These are phyloP conservation scores for Mormyrus lacerda DNA, from an alignment of 2,113 vertebrate species.

Conservation along the genomic window DNA sequence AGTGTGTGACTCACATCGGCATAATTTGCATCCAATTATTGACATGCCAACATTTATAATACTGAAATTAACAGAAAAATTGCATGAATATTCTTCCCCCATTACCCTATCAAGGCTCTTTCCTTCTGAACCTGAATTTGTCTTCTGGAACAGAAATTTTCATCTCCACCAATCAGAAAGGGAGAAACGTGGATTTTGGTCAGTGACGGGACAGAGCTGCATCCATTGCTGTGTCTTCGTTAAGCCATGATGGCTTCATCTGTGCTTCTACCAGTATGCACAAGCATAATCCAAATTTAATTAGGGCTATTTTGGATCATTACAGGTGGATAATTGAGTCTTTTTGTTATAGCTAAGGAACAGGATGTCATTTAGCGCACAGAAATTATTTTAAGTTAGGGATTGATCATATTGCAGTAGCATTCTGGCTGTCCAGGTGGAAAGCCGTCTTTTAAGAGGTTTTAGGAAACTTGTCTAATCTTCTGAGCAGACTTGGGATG, in stretches of 20 bases:
- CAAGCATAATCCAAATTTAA: background rate
- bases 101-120: background rate
- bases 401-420: background rate
- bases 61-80: conserved; percentile 13
- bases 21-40: conserved; percentile 15
- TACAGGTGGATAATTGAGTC: background rate
- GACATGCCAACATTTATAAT: conserved; percentile 10
- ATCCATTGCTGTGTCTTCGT: background rate
- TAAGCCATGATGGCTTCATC: background rate
- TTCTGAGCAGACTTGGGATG: background rate
- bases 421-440: background rate
- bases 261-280: background rate
- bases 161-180: background rate
- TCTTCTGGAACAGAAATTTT: background rate
- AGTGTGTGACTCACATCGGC: background rate
- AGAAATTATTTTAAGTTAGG: background rate
- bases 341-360: background rate
- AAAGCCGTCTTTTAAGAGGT: background rate
- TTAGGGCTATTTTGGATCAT: background rate
- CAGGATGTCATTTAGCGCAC: background rate
- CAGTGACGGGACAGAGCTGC: background rate
- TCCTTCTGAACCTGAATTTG: background rate
- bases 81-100: background rate
- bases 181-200: background rate
- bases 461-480: background rate